phyloP scores from a whole-genome alignment of 2,113 vertebrate species.

The Halichoeres trimaculatus region DNA sequence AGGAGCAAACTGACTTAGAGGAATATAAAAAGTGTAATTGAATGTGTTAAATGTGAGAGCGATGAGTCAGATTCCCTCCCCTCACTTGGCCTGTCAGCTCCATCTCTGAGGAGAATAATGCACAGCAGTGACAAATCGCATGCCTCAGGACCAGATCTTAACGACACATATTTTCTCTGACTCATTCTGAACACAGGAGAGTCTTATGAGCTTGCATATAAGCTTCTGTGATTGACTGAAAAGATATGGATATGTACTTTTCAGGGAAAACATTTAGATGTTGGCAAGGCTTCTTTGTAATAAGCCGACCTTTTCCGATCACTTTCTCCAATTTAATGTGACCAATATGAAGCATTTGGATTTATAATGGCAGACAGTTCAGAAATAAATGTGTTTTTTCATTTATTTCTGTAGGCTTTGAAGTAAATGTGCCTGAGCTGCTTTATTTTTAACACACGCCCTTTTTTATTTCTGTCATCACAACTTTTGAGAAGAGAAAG shows the following conservation, averaged over 20 bases:
- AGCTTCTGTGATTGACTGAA: background rate
- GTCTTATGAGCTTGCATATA: background rate
- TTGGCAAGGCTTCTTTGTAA: background rate
- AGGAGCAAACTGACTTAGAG: background rate
- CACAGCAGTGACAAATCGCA: background rate
- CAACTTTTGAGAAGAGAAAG: background rate
- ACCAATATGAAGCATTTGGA: background rate
- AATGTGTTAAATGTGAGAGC: slow-evolving; percentile 7
- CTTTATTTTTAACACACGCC: slow-evolving; percentile 1
- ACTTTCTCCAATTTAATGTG: too few relatives aligned
- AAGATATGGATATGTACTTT: background rate
- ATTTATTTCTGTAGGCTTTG: slow-evolving; percentile 5
- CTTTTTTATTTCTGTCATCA: slow-evolving; percentile 5
- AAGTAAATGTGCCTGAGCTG: background rate
- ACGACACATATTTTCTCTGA: background rate
- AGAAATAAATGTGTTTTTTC: background rate
- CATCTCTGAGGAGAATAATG: background rate
- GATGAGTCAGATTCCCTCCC: slow-evolving; percentile 1
- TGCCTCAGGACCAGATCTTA: background rate
- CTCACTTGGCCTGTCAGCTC: background rate
- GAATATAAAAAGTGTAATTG: background rate
- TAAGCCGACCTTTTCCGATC: too few relatives aligned
- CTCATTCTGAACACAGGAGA: background rate
- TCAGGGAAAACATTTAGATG: background rate
- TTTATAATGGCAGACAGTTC: background rate